phyloP scores from a whole-genome alignment of 2,888 invertebrate species.

The Heliconius charithonia region DNA sequence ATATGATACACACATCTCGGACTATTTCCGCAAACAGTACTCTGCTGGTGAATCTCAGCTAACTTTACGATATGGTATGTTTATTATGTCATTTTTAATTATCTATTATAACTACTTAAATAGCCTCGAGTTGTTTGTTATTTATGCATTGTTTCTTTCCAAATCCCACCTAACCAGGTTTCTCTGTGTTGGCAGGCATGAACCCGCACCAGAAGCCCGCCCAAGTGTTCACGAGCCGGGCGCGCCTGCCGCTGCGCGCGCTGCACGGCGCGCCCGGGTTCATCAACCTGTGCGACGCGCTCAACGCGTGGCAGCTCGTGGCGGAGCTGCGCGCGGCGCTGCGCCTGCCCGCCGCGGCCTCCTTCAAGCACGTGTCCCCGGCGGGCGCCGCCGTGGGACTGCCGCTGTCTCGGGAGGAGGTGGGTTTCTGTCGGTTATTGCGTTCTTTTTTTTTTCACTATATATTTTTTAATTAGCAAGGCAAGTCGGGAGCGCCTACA shows the following conservation, averaged over 20 bases:
- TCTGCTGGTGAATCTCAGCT: slow-evolving; percentile 90
- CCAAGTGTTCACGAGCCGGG: slow-evolving; percentile 92
- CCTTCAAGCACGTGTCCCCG: slow-evolving; percentile 99
- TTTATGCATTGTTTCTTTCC: too few species aligned
- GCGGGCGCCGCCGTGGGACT: slow-evolving; percentile 97
- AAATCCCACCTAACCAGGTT: neutral
- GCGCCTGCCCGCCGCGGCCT: slow-evolving; percentile 94
- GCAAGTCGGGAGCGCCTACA: too few species aligned
- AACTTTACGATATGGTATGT: slow-evolving; percentile 92
- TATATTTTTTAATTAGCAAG: too few species aligned
- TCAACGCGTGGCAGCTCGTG: slow-evolving; percentile 99
- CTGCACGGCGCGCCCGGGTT: slow-evolving; percentile 98
- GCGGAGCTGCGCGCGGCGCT: slow-evolving; percentile 92
- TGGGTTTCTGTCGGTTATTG: slow-evolving; percentile 51
- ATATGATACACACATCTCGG: slow-evolving; percentile 97
- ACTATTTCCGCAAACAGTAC: slow-evolving; percentile 97
- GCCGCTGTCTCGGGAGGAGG: slow-evolving; percentile 88
- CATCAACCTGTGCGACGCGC: slow-evolving; percentile 98
- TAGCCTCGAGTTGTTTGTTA: too few species aligned
- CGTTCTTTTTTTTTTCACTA: too few species aligned
- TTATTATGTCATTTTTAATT: neutral
- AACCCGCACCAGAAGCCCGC: slow-evolving; percentile 99
- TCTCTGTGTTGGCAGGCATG: slow-evolving; percentile 84
- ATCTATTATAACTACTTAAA: neutral
- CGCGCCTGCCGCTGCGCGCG: slow-evolving; percentile 92